Conservation (phyloP, 2,113 vertebrate genomes). For the Addax nasomaculatus region DNA sequence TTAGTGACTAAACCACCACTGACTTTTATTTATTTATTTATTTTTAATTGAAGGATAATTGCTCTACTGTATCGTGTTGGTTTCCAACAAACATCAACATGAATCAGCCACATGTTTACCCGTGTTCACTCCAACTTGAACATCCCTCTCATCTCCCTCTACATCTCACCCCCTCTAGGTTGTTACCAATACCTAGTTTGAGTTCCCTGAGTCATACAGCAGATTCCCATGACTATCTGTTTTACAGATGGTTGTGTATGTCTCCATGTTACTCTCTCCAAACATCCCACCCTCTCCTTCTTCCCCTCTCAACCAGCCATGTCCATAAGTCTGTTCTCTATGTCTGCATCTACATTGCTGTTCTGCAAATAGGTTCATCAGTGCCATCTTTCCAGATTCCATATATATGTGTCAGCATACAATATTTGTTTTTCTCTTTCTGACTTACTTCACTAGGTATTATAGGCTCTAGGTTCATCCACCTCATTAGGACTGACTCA, state of each 20-base stretch:
- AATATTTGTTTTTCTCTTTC: neutral
- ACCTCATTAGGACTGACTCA: neutral
- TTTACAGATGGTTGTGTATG: neutral
- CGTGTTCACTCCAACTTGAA: neutral
- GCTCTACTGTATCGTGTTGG: neutral
- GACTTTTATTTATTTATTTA: neutral
- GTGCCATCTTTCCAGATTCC: neutral
- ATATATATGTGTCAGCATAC: neutral
- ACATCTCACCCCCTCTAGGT: neutral
- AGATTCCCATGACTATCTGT: neutral
- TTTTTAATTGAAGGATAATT: neutral
- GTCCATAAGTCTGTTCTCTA: neutral
- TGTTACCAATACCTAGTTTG: neutral
- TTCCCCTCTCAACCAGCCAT: neutral
- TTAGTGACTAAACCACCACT: neutral
- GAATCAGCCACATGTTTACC: neutral
- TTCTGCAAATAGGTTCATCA: neutral
- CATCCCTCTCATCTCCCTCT: neutral
- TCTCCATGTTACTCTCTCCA: neutral
- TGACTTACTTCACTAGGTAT: neutral
- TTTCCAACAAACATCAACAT: neutral
- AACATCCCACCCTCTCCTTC: neutral
- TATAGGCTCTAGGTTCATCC: neutral
- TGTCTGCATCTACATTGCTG: neutral
- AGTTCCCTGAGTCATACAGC: neutral